Percentiles rank a stretch among this genome's conserved stretches.
Conservation (phyloP, 1,140 invertebrate genomes). For the Listronotus bonariensis region DNA sequence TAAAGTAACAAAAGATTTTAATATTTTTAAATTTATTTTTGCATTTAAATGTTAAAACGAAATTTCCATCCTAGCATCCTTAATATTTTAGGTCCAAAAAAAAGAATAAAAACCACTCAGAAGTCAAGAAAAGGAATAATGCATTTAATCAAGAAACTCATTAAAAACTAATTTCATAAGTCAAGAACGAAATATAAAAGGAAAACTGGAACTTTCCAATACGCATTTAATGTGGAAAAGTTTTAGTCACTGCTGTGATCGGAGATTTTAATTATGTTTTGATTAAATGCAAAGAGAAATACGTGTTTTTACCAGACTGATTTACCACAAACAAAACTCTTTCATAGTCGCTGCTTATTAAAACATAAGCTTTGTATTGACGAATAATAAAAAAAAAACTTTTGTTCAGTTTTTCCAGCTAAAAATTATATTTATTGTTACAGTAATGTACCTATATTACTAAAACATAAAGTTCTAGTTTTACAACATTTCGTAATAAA, state of each 20-base stretch:
- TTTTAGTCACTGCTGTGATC: constrained; percentile 15
- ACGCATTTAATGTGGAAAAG: constrained; percentile 24
- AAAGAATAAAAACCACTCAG: constrained; percentile 11
- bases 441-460: no score
- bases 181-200: constrained; percentile 27
- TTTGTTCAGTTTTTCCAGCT: no score
- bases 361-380: neutral
- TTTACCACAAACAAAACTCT: neutral
- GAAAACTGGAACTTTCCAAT: constrained; percentile 31
- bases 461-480: no score
- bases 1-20: neutral
- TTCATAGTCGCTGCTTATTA: neutral
- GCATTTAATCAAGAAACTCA: constrained; percentile 36
- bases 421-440: no score
- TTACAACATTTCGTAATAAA: no score
- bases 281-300: constrained; percentile 12
- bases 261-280: constrained; percentile 26
- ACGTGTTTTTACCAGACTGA: neutral
- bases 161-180: constrained; percentile 38
- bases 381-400: no score
- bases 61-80: constrained; percentile 25
- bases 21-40: constrained; percentile 1
- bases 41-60: constrained; percentile 13
- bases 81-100: neutral
- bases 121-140: constrained; percentile 32